A percentile compares a stretch with the other conserved stretches of the same genome.
Conservation (phyloP, 1,140 invertebrate species). For the Neodiprion lecontei region DNA sequence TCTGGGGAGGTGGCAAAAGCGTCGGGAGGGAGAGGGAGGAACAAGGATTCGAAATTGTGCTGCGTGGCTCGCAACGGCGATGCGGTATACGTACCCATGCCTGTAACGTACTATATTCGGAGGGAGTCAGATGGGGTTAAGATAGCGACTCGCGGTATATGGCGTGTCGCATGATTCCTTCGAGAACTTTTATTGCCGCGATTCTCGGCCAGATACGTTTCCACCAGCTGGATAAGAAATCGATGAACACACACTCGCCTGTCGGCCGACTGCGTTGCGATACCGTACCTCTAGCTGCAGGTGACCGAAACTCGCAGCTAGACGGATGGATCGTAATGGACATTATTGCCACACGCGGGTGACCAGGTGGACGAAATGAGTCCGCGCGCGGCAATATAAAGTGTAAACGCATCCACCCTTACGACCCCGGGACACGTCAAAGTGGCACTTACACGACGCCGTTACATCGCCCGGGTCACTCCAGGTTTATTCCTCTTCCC, state of each 20-base stretch:
- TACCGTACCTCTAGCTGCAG: no score
- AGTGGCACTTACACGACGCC: neutral
- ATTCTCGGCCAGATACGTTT: neutral
- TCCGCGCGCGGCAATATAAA: neutral
- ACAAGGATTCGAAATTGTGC: neutral
- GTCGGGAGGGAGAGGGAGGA: neutral
- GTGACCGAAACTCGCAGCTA: no score
- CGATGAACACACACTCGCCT: neutral
- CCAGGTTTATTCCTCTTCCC: neutral
- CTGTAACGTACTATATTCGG: neutral
- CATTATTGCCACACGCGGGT: neutral
- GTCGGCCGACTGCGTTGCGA: no score
- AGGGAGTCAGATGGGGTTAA: neutral
- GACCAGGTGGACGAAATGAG: no score
- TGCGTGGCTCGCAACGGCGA: no score
- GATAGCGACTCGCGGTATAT: neutral
- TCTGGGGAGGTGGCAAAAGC: neutral
- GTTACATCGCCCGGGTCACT: no score
- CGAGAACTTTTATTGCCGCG: constrained; percentile 5
- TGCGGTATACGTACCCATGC: no score
- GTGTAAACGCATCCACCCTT: neutral
- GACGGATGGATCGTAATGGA: neutral
- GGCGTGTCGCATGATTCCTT: constrained; percentile 5
- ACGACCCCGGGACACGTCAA: constrained; percentile 3
- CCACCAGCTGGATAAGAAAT: neutral